Evolutionary conservation across 2,888 invertebrate genomes (phyloP).

Genomic region (Dusona sp.): DNA sequence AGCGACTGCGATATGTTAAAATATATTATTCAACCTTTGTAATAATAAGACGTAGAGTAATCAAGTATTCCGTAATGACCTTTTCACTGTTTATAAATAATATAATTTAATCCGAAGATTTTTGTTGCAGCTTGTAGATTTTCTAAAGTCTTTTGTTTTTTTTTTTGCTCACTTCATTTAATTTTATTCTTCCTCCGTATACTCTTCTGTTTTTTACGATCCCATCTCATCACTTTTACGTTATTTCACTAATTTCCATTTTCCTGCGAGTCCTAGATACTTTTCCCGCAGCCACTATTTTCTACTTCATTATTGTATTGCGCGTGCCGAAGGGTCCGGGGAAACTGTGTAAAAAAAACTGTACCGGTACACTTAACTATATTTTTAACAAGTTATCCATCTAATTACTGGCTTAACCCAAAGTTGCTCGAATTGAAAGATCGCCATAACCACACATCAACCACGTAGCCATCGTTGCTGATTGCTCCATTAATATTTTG

Average conservation of each 20-base stretch:
- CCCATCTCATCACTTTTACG: neutral
- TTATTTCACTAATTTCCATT: neutral
- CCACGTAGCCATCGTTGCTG: too few relatives aligned
- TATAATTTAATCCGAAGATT: neutral
- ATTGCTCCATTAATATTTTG: too few relatives aligned
- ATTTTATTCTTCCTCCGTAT: too few relatives aligned
- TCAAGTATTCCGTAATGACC: neutral
- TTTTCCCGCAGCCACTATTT: neutral
- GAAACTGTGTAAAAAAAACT: neutral
- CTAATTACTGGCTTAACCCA: too few relatives aligned
- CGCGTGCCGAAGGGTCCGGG: neutral
- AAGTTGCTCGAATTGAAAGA: too few relatives aligned
- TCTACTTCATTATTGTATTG: neutral
- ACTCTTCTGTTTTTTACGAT: too few relatives aligned
- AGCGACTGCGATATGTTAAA: neutral
- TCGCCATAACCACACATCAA: too few relatives aligned
- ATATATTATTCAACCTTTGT: constrained; percentile 3
- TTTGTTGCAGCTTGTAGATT: neutral
- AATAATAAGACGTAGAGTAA: neutral
- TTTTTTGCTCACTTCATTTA: too few relatives aligned
- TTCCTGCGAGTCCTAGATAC: neutral
- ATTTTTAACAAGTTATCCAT: too few relatives aligned
- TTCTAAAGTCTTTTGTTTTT: neutral
- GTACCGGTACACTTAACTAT: too few relatives aligned
- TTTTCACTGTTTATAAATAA: neutral